Evolutionary conservation across 2,888 invertebrate genomes (phyloP), one percentile per base, ranked within the genome.

Genomic region (Nipponacmea schrenckii): DNA sequence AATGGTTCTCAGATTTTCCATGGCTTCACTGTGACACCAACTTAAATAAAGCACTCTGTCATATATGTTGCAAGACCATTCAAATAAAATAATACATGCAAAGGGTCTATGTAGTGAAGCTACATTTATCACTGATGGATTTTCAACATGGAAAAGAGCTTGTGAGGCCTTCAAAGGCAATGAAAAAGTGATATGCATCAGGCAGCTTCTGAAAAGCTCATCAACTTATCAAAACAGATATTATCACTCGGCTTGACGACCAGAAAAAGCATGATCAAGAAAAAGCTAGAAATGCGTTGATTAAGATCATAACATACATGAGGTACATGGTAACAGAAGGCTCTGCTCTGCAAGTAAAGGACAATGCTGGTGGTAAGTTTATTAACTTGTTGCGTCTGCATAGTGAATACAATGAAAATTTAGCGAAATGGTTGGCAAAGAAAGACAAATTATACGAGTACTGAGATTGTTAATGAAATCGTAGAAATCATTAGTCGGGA

Each of bases 1-100:
- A 56, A 56, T 50, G 50, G 56, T 56, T 56, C 24, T 17, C 56
- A n/a, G 56, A 56, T 20, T 56, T 56, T 14, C 56, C 56, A n/a
- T 56, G 56, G 56, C n/a, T n/a, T 56, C 56, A 56, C 24, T n/a
- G 56, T 24, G 56, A 56, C 56, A 20, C 56, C 24, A n/a, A 56
- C 56, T 56, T 56, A 24, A 56, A 56, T 8, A 56, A 17, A 24
- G 56, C 56, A 17, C 56, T 17, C 17, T 56, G 56, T n/a, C 56
- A 8, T 50, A 8, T 50, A 50, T 50, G 50, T 50, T 50, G 50
- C 50, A 56, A 56, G 24, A 24, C 56, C 20, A 56, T 56, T 56
- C 56, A 56, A 56, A 56, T 56, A 56, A 56, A 8, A 8, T 56
- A 56, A 24, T 56, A 56, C n/a, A 17, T 56, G 24, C 14, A 56